Evolutionary conservation across 2,888 invertebrate genomes (phyloP).

Genomic region (Adelphocoris suturalis): DNA sequence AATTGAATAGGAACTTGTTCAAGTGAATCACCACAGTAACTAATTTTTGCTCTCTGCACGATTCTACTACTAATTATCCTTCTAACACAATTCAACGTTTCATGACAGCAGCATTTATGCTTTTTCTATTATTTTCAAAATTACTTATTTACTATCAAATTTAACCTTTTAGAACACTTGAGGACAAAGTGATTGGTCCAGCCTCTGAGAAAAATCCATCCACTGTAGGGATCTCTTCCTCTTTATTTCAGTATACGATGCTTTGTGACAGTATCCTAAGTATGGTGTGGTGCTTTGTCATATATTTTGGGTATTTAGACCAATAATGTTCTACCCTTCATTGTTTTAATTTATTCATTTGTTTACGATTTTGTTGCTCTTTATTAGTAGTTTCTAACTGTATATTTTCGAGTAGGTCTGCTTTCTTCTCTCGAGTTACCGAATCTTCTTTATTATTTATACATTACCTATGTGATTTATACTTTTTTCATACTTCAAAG

Average conservation of each 20-base stretch:
- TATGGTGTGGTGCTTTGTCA: conserved; percentile 60
- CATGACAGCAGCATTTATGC: too few species aligned
- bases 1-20: too few species aligned
- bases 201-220: conserved; percentile 14
- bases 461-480: conserved; percentile 27
- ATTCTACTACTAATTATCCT: too few species aligned
- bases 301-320: conserved; percentile 22
- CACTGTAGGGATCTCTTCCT: conserved; percentile 16
- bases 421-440: conserved; percentile 40
- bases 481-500: conserved; percentile 23
- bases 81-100: too few species aligned
- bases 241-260: conserved; percentile 56
- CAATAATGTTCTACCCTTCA: background rate
- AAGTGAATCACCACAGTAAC: too few species aligned
- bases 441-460: conserved; percentile 41
- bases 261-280: conserved; percentile 55
- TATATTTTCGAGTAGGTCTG: conserved; percentile 30
- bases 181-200: conserved; percentile 32
- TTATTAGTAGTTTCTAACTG: background rate
- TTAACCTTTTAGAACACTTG: background rate
- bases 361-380: background rate
- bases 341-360: background rate
- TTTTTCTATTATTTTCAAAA: too few species aligned
- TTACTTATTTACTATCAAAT: background rate
- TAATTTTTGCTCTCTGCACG: too few species aligned